Evolutionary conservation across 2,797 vertebrate genomes (phyloP).

Genomic region (Synaphobranchus kaupii): DNA sequence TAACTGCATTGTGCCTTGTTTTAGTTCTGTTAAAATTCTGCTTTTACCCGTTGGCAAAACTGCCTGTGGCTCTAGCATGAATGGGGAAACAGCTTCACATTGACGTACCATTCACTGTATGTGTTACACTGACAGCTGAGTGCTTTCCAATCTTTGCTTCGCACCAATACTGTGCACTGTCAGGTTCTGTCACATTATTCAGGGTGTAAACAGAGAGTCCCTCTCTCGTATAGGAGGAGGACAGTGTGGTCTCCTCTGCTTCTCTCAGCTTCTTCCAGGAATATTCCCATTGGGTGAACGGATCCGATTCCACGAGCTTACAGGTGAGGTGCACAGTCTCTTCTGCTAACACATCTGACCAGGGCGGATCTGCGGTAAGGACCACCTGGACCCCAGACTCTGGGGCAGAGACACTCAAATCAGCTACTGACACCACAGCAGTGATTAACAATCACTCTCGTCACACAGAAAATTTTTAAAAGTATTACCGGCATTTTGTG

Average conservation of each 20-base stretch:
- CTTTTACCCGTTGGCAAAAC: no score
- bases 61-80: no score
- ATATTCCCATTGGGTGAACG: not conserved
- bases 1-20: no score
- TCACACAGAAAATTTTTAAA: not conserved
- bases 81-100: no score
- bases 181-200: not conserved
- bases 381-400: not conserved
- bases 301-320: not conserved
- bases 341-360: not conserved
- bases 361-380: not conserved
- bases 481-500: not conserved
- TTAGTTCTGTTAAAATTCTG: no score
- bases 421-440: not conserved
- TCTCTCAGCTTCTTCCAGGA: not conserved
- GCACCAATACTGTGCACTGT: not conserved
- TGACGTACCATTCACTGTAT: not conserved
- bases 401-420: not conserved
- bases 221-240: not conserved
- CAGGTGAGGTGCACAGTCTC: not conserved
- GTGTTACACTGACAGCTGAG: not conserved
- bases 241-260: not conserved
- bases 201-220: not conserved
- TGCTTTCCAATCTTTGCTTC: not conserved
- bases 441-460: not conserved